Evolutionary conservation across 2,888 invertebrate genomes (phyloP).

Genomic region (Nomada ferruginata): DNA sequence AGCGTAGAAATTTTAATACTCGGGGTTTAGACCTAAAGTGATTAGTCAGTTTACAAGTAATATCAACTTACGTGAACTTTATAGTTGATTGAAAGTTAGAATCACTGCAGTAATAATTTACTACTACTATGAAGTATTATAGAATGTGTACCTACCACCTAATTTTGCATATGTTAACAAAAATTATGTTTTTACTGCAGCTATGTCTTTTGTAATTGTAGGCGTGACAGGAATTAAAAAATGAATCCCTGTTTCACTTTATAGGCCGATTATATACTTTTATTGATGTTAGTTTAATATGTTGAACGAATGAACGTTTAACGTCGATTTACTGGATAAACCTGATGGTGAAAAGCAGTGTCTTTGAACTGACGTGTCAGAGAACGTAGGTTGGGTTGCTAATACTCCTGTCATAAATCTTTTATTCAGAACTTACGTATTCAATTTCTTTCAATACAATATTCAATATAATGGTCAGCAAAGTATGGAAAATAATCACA

Average conservation of each 20-base stretch:
- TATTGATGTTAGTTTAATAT: background rate
- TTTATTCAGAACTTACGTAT: background rate
- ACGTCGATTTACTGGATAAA: background rate
- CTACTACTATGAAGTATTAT: too few species aligned
- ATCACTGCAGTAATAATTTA: too few species aligned
- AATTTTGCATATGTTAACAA: background rate
- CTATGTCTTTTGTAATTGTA: conserved; percentile 9
- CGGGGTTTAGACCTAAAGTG: too few species aligned
- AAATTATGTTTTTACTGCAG: background rate
- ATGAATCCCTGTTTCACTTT: background rate
- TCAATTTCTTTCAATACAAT: background rate
- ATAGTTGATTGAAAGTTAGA: too few species aligned
- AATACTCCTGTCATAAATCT: background rate
- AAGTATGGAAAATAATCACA: background rate
- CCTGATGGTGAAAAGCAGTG: too few species aligned
- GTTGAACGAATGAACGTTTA: background rate
- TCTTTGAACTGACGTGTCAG: background rate
- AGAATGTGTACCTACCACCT: background rate
- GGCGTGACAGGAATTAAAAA: background rate
- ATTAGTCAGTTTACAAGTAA: too few species aligned
- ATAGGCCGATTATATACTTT: conserved; percentile 1
- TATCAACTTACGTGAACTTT: too few species aligned
- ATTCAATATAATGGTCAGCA: background rate
- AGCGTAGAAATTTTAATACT: too few species aligned
- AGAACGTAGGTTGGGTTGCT: too few species aligned